A percentile compares a stretch with the other conserved stretches of the same genome.
phyloP scores from a whole-genome alignment of 2,113 vertebrate genomes.

The Atrichornis clamosus region DNA sequence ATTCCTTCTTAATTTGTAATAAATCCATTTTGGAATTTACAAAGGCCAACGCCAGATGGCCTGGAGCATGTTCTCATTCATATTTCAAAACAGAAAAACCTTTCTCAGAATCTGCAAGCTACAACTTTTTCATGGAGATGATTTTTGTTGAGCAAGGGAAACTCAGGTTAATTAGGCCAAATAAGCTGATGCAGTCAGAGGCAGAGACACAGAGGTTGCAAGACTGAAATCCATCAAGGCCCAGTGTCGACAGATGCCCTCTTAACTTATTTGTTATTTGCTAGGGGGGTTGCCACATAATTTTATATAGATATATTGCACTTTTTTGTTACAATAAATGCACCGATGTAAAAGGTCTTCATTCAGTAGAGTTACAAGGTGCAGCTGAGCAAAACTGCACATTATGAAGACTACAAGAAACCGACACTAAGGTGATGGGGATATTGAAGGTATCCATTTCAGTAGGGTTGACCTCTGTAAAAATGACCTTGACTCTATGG shows the following conservation, averaged over 20 bases:
- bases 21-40: conserved; percentile 35
- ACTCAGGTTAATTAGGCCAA: conserved; percentile 80
- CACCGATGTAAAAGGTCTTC: neutral
- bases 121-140: neutral
- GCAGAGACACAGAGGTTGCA: conserved; percentile 53
- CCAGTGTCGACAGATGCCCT: conserved; percentile 73
- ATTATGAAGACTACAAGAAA: neutral
- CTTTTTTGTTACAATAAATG: neutral
- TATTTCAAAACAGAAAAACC: conserved; percentile 47
- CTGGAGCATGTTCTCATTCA: conserved; percentile 4
- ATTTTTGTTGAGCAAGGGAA: conserved; percentile 66
- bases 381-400: neutral
- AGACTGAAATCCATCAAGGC: conserved; percentile 71
- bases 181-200: conserved; percentile 69
- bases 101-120: conserved; percentile 47
- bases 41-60: neutral
- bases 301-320: conserved; percentile 38
- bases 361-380: neutral
- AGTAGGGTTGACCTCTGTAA: rapidly evolving
- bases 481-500: neutral
- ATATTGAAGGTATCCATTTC: neutral
- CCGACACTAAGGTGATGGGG: neutral
- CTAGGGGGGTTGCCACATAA: conserved; percentile 53
- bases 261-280: conserved; percentile 79
- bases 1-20: conserved; percentile 46